A percentile compares a stretch with the other conserved stretches of the same genome.
Conservation (phyloP, 2,797 vertebrate genomes). For the Sebastes oblongus region DNA sequence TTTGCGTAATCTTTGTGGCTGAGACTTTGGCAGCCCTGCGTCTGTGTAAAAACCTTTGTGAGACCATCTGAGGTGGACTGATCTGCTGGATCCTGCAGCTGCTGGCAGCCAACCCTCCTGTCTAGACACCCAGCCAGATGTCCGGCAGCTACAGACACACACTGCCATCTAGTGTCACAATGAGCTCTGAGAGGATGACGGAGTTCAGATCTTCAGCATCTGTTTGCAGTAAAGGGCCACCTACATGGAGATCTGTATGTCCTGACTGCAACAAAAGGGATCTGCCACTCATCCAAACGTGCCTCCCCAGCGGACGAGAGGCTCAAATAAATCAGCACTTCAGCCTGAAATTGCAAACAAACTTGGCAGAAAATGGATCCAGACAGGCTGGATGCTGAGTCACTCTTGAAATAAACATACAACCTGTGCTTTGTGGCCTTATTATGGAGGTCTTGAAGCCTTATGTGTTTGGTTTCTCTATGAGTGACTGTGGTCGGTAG, state of each 20-base stretch:
- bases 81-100: slow-evolving; percentile 7
- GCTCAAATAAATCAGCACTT: slow-evolving; percentile 57
- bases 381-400: background rate
- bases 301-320: background rate
- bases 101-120: background rate
- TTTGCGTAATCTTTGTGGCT: slow-evolving; percentile 10
- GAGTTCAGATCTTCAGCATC: slow-evolving; percentile 35
- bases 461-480: background rate
- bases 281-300: slow-evolving; percentile 40
- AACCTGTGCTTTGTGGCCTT: background rate
- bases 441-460: slow-evolving; percentile 5
- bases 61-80: slow-evolving; percentile 19
- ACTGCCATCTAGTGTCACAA: slow-evolving; percentile 76
- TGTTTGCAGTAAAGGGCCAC: slow-evolving; percentile 69
- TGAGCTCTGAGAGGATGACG: background rate
- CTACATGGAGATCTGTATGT: slow-evolving; percentile 47
- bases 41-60: slow-evolving; percentile 36
- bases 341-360: slow-evolving; percentile 42
- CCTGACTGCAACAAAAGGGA: slow-evolving; percentile 33
- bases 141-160: slow-evolving; percentile 37
- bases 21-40: slow-evolving; percentile 16
- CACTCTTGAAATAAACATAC: slow-evolving; percentile 1
- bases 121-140: slow-evolving; percentile 19
- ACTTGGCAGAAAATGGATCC: slow-evolving; percentile 31
- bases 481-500: background rate